phyloP scores from a whole-genome alignment of 2,888 invertebrate genomes.

The Halictus quadricinctus region DNA sequence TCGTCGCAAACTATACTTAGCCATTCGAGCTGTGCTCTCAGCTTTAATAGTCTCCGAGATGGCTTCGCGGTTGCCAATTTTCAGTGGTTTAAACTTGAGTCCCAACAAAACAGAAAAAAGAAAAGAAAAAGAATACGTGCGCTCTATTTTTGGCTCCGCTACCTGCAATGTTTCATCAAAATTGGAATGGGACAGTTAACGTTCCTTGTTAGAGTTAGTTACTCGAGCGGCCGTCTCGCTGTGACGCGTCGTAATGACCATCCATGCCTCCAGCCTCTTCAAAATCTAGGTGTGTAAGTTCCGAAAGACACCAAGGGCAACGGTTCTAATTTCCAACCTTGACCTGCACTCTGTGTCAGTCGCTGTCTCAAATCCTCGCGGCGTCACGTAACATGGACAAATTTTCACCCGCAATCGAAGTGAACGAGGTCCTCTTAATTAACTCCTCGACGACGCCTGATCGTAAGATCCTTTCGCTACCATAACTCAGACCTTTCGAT shows the following conservation, averaged over 20 bases:
- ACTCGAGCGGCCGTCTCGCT: not conserved
- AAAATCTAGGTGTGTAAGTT: not conserved
- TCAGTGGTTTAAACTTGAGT: not conserved
- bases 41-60: not conserved
- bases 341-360: not conserved
- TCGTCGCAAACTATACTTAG: not conserved
- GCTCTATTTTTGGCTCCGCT: too few species aligned
- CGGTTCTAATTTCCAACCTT: not conserved
- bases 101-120: too few species aligned
- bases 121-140: not conserved
- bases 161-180: not conserved
- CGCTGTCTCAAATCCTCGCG: not conserved
- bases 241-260: slow-evolving; percentile 2
- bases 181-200: slow-evolving; percentile 5
- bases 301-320: not conserved
- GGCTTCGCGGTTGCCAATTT: not conserved
- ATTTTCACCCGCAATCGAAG: not conserved
- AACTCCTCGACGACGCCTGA: not conserved
- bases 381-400: not conserved
- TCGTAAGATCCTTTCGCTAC: not conserved
- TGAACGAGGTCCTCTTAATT: not conserved
- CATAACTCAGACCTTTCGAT: not conserved
- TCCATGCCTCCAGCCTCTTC: not conserved
- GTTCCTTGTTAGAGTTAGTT: not conserved
- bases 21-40: not conserved